Evolutionary conservation across 2,113 vertebrate genomes (phyloP).

Genomic region (Semicossyphus pulcher): DNA sequence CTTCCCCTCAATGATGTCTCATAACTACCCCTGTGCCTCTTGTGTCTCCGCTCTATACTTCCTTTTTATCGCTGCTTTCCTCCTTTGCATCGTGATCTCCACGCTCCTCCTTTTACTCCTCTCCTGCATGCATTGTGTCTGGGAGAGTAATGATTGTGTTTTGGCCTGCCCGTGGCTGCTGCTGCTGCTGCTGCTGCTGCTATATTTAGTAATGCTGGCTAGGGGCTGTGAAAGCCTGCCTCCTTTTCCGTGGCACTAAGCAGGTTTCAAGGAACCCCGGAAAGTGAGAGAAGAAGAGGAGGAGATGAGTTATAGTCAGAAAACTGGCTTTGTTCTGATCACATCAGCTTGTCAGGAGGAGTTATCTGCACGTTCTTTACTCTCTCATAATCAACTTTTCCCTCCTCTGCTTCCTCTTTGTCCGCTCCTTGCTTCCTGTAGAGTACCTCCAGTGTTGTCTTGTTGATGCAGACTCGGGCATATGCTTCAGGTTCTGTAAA

Average conservation of each 20-base stretch:
- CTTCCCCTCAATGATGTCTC: slow-evolving; percentile 22
- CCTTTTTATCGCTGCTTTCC: slow-evolving; percentile 14
- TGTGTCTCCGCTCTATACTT: slow-evolving; percentile 4
- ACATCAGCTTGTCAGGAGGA: slow-evolving; percentile 43
- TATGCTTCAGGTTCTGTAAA: slow-evolving; percentile 55
- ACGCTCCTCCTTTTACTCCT: not conserved
- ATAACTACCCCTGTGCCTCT: slow-evolving; percentile 9
- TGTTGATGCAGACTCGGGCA: slow-evolving; percentile 36
- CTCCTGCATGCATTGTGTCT: slow-evolving; percentile 61
- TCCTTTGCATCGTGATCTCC: not conserved
- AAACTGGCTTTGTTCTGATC: slow-evolving; percentile 15
- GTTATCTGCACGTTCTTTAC: slow-evolving; percentile 1
- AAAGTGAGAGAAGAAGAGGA: slow-evolving; percentile 24
- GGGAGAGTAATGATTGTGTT: slow-evolving; percentile 78
- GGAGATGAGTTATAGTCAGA: slow-evolving; percentile 33
- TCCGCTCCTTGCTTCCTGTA: slow-evolving; percentile 10
- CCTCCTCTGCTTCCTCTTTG: not conserved
- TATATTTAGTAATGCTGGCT: slow-evolving; percentile 76
- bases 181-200: too few species aligned
- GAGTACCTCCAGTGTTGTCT: not conserved
- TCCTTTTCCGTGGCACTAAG: slow-evolving; percentile 59
- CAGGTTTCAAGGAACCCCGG: slow-evolving; percentile 70
- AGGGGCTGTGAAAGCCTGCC: slow-evolving; percentile 67
- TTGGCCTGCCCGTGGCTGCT: slow-evolving; percentile 67
- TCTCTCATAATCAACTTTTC: not conserved